Evolutionary conservation across 2,888 invertebrate species (phyloP).

Genomic region (Carterocephalus palaemon): DNA sequence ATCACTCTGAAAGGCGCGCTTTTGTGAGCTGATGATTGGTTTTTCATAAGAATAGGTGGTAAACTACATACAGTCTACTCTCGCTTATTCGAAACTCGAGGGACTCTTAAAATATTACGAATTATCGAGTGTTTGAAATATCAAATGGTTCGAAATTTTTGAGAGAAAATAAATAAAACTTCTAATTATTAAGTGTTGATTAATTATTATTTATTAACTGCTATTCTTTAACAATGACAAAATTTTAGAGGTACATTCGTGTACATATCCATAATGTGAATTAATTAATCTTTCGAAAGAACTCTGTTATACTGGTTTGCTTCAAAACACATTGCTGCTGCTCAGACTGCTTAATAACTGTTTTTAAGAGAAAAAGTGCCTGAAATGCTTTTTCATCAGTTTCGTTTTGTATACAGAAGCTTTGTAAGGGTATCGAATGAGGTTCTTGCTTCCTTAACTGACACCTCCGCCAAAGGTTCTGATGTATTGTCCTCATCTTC

Average conservation of each 20-base stretch:
- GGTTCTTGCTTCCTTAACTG: slow-evolving; percentile 34
- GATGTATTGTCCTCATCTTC: slow-evolving; percentile 30
- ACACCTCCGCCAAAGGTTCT: slow-evolving; percentile 33
- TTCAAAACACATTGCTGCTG: slow-evolving; percentile 30
- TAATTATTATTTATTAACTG: slow-evolving; percentile 19
- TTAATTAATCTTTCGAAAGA: slow-evolving; percentile 29
- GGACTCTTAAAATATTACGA: slow-evolving; percentile 31
- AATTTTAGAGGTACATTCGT: slow-evolving; percentile 10
- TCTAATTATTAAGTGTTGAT: slow-evolving; percentile 25
- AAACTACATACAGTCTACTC: slow-evolving; percentile 25
- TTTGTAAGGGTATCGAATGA: slow-evolving; percentile 34
- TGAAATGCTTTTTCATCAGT: slow-evolving; percentile 35
- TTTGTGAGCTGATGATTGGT: too few species aligned
- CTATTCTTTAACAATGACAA: slow-evolving; percentile 17
- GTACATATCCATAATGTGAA: slow-evolving; percentile 19
- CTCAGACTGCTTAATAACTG: slow-evolving; percentile 25
- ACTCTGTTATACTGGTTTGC: slow-evolving; percentile 16
- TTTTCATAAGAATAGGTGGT: too few species aligned
- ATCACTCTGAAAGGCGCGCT: too few species aligned
- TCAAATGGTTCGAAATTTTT: slow-evolving; percentile 28
- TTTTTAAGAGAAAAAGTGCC: slow-evolving; percentile 31
- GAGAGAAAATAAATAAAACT: slow-evolving; percentile 29
- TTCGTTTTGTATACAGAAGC: slow-evolving; percentile 35
- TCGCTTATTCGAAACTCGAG: slow-evolving; percentile 32
- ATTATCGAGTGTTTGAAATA: slow-evolving; percentile 34